A percentile compares a stretch with the other conserved stretches of the same genome.
These are phyloP conservation scores for Rhynchopsitta pachyrhyncha DNA, from an alignment of 2,113 vertebrate genomes.

Conservation along the genomic window DNA sequence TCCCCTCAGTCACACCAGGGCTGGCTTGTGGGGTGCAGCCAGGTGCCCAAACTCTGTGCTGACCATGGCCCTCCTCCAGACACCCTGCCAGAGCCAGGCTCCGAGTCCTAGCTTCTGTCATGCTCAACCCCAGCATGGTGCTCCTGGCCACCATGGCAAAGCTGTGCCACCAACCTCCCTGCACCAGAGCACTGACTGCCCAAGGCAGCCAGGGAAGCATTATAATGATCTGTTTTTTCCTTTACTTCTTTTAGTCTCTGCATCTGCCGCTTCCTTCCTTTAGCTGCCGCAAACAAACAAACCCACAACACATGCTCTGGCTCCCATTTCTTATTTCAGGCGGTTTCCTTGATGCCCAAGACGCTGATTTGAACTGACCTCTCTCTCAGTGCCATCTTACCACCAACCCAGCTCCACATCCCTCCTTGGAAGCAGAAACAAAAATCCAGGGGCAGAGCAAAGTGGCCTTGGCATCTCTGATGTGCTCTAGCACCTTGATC, in stretches of 20 bases:
- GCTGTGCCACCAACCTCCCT: neutral
- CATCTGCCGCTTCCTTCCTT: neutral
- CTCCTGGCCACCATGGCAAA: neutral
- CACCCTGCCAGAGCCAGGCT: neutral
- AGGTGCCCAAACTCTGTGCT: neutral
- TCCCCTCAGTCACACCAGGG: neutral
- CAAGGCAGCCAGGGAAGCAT: neutral
- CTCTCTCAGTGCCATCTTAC: neutral
- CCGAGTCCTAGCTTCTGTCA: accelerated
- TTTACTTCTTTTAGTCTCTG: neutral
- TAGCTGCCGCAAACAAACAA: neutral
- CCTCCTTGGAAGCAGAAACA: neutral
- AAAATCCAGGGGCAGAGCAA: neutral
- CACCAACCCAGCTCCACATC: neutral
- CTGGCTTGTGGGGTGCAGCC: neutral
- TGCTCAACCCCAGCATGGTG: accelerated
- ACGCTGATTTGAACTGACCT: neutral
- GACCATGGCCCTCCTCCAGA: neutral
- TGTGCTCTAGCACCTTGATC: neutral
- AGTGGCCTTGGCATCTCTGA: neutral
- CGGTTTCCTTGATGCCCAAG: neutral
- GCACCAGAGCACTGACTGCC: neutral
- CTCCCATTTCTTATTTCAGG: slow-evolving; percentile 1
- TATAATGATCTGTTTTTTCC: neutral
- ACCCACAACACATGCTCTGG: neutral